phyloP scores from a whole-genome alignment of 1,140 invertebrate species.

The Ceratina australensis region DNA sequence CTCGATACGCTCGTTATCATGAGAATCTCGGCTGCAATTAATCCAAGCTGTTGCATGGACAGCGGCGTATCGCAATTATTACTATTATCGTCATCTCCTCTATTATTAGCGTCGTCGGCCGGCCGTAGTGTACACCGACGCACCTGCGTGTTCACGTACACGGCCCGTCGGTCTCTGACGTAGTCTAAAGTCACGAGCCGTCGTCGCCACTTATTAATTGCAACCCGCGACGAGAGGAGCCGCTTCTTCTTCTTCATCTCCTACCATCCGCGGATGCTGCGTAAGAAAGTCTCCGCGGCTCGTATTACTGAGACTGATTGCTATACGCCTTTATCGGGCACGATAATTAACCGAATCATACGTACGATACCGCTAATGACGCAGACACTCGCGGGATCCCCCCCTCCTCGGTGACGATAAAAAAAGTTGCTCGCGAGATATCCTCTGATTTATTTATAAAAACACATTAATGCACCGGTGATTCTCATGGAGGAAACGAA shows the following conservation, averaged over 20 bases:
- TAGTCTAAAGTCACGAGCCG: conserved; percentile 21
- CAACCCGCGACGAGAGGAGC: not conserved
- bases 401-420: too few species aligned
- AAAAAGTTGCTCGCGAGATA: conserved; percentile 11
- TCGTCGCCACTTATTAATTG: conserved; percentile 46
- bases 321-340: conserved; percentile 24
- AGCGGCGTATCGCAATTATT: conserved; percentile 41
- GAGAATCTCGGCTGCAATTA: conserved; percentile 36
- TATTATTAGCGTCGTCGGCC: conserved; percentile 40
- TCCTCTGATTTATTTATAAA: conserved; percentile 29
- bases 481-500: conserved; percentile 38
- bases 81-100: conserved; percentile 56
- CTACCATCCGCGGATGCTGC: conserved; percentile 3
- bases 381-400: conserved; percentile 26
- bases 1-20: conserved; percentile 10
- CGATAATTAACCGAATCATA: conserved; percentile 29
- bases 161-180: not conserved
- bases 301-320: conserved; percentile 39
- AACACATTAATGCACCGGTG: conserved; percentile 36
- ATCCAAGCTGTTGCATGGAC: conserved; percentile 24
- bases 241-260: not conserved
- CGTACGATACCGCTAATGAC: conserved; percentile 38
- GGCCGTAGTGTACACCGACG: conserved; percentile 32
- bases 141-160: not conserved
- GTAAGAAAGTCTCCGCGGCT: not conserved